Conservation (phyloP, 2,888 invertebrate species). For the Drosophila parthenogenetica region DNA sequence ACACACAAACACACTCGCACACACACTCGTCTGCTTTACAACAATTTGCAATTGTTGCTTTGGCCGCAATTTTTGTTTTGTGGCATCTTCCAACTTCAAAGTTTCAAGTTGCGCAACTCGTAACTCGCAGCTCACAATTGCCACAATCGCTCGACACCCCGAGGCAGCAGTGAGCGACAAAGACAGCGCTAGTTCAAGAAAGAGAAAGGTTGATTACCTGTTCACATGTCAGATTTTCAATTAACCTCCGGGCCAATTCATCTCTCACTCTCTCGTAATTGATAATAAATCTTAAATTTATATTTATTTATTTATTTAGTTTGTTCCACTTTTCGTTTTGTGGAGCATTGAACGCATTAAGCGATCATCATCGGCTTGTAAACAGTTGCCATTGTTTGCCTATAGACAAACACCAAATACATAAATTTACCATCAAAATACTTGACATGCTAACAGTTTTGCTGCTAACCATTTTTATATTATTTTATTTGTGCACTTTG, state of each 20-base stretch:
- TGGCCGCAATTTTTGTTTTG: slow-evolving; percentile 56
- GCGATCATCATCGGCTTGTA: slow-evolving; percentile 21
- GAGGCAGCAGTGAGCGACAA: slow-evolving; percentile 9
- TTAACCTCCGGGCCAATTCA: slow-evolving; percentile 69
- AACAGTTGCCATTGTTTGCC: slow-evolving; percentile 34
- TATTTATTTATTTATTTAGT: slow-evolving; percentile 38
- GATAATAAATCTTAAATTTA: slow-evolving; percentile 25
- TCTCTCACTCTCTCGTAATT: slow-evolving; percentile 41
- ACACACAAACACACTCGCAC: slow-evolving; percentile 19
- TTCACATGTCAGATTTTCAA: slow-evolving; percentile 64
- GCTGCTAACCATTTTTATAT: background rate
- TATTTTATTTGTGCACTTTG: slow-evolving; percentile 11
- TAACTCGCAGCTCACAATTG: slow-evolving; percentile 28
- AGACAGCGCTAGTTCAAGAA: slow-evolving; percentile 1
- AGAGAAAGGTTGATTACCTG: slow-evolving; percentile 18
- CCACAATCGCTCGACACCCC: slow-evolving; percentile 47
- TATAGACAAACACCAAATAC: slow-evolving; percentile 10
- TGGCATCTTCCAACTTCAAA: slow-evolving; percentile 49
- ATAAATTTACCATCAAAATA: slow-evolving; percentile 42
- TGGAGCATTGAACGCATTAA: slow-evolving; percentile 31
- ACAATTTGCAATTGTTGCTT: slow-evolving; percentile 79
- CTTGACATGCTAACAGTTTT: slow-evolving; percentile 30
- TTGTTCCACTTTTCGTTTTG: slow-evolving; percentile 25
- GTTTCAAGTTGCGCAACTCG: slow-evolving; percentile 33
- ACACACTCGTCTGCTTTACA: slow-evolving; percentile 59